phyloP scores from a whole-genome alignment of 2,888 invertebrate genomes.

The Lepeophtheirus nordmannii region DNA sequence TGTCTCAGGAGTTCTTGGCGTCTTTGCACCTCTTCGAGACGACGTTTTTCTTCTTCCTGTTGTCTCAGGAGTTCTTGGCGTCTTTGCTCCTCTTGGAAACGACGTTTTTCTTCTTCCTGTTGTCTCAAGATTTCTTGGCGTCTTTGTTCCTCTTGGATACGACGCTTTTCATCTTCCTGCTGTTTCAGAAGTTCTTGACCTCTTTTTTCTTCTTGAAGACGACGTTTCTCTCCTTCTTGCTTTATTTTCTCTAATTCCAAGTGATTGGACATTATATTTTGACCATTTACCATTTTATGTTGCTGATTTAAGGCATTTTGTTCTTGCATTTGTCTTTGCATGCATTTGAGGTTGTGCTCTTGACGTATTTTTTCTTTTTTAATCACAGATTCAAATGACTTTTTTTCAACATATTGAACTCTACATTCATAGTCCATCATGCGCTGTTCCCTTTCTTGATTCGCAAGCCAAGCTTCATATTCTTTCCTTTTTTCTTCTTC shows the following conservation, averaged over 20 bases:
- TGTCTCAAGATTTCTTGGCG: not conserved
- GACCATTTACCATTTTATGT: not conserved
- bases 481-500: not conserved
- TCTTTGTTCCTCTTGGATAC: not conserved
- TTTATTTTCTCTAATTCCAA: too few species aligned
- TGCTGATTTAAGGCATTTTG: not conserved
- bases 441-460: not conserved
- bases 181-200: not conserved
- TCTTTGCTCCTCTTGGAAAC: not conserved
- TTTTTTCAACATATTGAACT: constrained; percentile 4
- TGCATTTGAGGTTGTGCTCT: not conserved
- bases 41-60: not conserved
- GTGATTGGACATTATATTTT: too few species aligned
- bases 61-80: not conserved
- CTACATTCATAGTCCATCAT: not conserved
- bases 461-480: not conserved
- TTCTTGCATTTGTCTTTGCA: not conserved
- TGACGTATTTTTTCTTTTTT: not conserved
- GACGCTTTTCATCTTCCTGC: not conserved
- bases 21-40: not conserved
- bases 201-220: not conserved
- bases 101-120: not conserved
- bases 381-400: not conserved
- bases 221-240: not conserved
- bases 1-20: not conserved